Percentiles rank a stretch among this genome's conserved stretches.
phyloP scores from a whole-genome alignment of 92 coral and sea anemone genomes.

The Metridium senile region DNA sequence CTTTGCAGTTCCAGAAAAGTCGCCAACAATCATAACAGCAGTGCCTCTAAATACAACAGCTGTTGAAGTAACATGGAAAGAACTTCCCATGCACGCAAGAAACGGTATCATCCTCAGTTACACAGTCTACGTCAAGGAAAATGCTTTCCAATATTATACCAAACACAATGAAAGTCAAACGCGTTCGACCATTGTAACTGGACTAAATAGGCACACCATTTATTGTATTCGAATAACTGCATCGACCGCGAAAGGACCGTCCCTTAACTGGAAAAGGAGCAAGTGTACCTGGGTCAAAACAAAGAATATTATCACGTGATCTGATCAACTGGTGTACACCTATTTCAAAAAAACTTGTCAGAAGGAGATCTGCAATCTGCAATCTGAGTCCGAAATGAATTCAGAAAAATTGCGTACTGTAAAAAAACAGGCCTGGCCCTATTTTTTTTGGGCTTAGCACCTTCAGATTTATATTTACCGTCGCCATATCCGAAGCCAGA shows the following conservation, averaged over 20 bases:
- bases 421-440: too few relatives aligned
- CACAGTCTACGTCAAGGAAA: slow-evolving; percentile 6
- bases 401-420: too few relatives aligned
- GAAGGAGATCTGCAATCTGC: too few relatives aligned
- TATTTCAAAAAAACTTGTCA: too few relatives aligned
- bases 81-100: slow-evolving; percentile 25
- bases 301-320: not conserved
- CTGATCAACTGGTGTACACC: too few relatives aligned
- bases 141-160: not conserved
- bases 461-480: too few relatives aligned
- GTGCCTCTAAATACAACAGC: slow-evolving; percentile 16
- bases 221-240: slow-evolving; percentile 39
- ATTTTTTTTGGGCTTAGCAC: too few relatives aligned
- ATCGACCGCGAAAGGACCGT: slow-evolving; percentile 21
- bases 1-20: slow-evolving; percentile 38
- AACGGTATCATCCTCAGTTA: slow-evolving; percentile 25
- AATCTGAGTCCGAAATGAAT: too few relatives aligned
- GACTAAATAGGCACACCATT: not conserved
- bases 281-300: slow-evolving; percentile 13
- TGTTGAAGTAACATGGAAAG: slow-evolving; percentile 34
- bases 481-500: too few relatives aligned
- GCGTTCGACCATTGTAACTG: slow-evolving; percentile 11
- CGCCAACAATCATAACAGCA: slow-evolving; percentile 54
- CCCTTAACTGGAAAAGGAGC: slow-evolving; percentile 6
- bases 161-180: not conserved